Conservation (phyloP, 2,888 invertebrate genomes). For the Dysmachus trigonus region DNA sequence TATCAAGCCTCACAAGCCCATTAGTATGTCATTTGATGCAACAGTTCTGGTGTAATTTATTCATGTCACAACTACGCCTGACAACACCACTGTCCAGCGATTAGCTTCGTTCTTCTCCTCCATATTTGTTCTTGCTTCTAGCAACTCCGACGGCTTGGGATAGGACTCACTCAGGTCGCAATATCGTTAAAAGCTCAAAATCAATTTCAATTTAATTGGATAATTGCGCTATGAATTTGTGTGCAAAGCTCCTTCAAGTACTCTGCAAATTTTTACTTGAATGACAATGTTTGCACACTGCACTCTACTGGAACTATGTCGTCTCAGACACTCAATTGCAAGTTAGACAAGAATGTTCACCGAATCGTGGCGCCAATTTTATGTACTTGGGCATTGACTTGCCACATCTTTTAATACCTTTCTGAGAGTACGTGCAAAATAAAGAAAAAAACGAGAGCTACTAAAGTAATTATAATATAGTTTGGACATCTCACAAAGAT, state of each 20-base stretch:
- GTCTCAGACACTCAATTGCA: background rate
- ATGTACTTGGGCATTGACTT: background rate
- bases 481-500: too few species aligned
- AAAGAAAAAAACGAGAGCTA: too few species aligned
- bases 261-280: background rate
- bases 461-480: too few species aligned
- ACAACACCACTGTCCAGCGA: background rate
- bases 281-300: background rate
- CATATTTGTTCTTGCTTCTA: background rate
- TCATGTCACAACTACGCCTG: background rate
- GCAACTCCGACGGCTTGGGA: background rate
- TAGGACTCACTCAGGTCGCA: too few species aligned
- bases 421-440: too few species aligned
- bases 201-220: constrained; percentile 11
- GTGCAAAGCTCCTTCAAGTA: background rate
- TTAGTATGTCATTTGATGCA: background rate
- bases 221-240: background rate
- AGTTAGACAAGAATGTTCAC: background rate
- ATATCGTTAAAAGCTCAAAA: background rate
- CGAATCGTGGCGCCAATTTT: background rate
- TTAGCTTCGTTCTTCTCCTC: background rate
- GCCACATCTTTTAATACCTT: background rate
- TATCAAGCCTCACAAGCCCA: background rate
- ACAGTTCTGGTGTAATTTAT: background rate
- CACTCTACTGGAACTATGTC: background rate